phyloP scores from a whole-genome alignment of 2,888 invertebrate genomes.

The Cantharis flavilabris region DNA sequence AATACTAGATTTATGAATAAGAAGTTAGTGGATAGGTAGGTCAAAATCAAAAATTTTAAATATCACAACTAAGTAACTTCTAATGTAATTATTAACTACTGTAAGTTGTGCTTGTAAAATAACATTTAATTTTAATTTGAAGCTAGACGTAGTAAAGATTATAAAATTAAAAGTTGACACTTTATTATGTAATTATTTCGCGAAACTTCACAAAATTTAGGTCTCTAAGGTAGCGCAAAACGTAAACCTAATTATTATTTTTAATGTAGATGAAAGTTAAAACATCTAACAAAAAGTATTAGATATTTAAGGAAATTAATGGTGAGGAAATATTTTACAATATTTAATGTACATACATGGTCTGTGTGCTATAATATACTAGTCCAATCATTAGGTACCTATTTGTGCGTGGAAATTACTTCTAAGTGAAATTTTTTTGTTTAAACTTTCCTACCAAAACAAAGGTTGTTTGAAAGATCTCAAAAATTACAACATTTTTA shows the following conservation, averaged over 20 bases:
- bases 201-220: background rate
- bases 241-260: background rate
- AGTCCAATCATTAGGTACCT: too few species aligned
- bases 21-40: background rate
- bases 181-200: background rate
- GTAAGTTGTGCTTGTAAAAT: background rate
- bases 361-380: too few species aligned
- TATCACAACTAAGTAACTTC: too few species aligned
- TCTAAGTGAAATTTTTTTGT: too few species aligned
- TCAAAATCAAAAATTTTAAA: background rate
- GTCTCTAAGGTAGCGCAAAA: background rate
- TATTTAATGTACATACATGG: too few species aligned
- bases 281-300: background rate
- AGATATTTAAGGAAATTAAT: background rate
- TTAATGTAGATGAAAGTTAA: background rate
- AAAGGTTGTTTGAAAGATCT: too few species aligned
- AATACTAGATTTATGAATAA: too few species aligned
- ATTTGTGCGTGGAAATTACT: too few species aligned
- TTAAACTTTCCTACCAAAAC: too few species aligned
- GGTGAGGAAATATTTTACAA: background rate
- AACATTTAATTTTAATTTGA: background rate
- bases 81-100: too few species aligned
- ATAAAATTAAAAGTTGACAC: background rate
- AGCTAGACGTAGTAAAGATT: background rate
- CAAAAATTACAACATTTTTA: too few species aligned